These are phyloP conservation scores for Betta splendens DNA, from an alignment of 2,797 vertebrate genomes.

Conservation along the genomic window DNA sequence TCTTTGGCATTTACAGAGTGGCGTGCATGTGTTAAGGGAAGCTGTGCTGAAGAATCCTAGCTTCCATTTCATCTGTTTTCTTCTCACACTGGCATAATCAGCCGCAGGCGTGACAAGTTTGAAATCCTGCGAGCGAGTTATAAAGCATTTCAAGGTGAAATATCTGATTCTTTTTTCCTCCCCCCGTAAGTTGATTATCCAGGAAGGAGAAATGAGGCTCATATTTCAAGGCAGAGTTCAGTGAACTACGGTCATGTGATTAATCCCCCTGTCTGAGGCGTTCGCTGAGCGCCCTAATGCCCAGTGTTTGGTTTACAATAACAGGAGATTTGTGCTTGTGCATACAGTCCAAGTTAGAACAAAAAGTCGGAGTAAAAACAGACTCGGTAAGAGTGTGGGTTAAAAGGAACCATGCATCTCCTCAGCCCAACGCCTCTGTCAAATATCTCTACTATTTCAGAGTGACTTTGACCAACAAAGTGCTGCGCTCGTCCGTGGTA, in stretches of 20 bases:
- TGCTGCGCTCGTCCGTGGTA: conserved; percentile 57
- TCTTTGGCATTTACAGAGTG: conserved; percentile 37
- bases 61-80: conserved; percentile 61
- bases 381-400: conserved; percentile 56
- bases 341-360: conserved; percentile 52
- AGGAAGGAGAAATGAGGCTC: conserved; percentile 68
- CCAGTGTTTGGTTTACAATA: conserved; percentile 46
- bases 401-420: conserved; percentile 63
- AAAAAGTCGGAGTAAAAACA: conserved; percentile 49
- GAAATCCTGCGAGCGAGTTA: conserved; percentile 54
- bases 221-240: conserved; percentile 70
- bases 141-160: conserved; percentile 70
- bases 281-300: too few species aligned
- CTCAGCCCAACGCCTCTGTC: conserved; percentile 61
- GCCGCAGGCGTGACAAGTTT: conserved; percentile 37
- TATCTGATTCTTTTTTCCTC: conserved; percentile 43
- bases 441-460: conserved; percentile 58
- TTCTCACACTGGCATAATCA: conserved; percentile 52
- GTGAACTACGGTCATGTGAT: conserved; percentile 74
- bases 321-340: conserved; percentile 52
- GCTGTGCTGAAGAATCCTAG: conserved; percentile 39
- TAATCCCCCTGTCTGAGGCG: conserved; percentile 65
- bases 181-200: conserved; percentile 66
- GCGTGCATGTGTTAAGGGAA: conserved; percentile 42
- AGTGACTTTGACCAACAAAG: conserved; percentile 69